These are phyloP conservation scores for Lithophane socia DNA, from an alignment of 2,888 invertebrate genomes.

Conservation along the genomic window DNA sequence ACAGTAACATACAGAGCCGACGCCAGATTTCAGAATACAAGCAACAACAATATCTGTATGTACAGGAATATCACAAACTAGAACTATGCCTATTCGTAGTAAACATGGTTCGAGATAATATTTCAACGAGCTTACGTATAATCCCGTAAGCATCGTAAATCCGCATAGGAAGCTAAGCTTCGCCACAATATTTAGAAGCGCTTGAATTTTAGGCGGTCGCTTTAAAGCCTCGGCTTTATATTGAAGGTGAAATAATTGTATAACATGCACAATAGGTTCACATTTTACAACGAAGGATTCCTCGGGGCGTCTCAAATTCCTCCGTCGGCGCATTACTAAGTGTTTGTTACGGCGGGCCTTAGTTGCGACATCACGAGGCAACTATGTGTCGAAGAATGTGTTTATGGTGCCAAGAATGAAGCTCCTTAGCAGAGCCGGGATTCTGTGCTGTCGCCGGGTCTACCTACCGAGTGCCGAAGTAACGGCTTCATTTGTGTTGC, in stretches of 20 bases:
- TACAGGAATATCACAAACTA: conserved; percentile 44
- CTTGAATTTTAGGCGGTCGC: conserved; percentile 75
- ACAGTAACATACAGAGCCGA: conserved; percentile 26
- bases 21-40: conserved; percentile 50
- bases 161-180: conserved; percentile 80
- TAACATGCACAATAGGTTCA: conserved; percentile 74
- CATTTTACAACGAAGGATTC: conserved; percentile 82
- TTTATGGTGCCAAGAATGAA: conserved; percentile 88
- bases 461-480: conserved; percentile 66
- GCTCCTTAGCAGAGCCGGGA: conserved; percentile 81
- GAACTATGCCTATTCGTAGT: conserved; percentile 55
- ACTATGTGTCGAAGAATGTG: conserved; percentile 90
- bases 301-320: conserved; percentile 85
- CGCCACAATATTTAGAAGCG: conserved; percentile 81
- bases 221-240: conserved; percentile 78
- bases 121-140: conserved; percentile 76
- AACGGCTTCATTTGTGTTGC: conserved; percentile 68
- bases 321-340: conserved; percentile 78
- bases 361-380: conserved; percentile 85
- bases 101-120: conserved; percentile 72
- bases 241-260: conserved; percentile 83
- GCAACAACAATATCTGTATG: conserved; percentile 48
- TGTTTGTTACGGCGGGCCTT: conserved; percentile 82
- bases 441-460: conserved; percentile 65
- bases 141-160: conserved; percentile 82